Base-by-base conservation (phyloP, 2,113 vertebrate genomes). In the Chroicocephalus ridibundus region DNA sequence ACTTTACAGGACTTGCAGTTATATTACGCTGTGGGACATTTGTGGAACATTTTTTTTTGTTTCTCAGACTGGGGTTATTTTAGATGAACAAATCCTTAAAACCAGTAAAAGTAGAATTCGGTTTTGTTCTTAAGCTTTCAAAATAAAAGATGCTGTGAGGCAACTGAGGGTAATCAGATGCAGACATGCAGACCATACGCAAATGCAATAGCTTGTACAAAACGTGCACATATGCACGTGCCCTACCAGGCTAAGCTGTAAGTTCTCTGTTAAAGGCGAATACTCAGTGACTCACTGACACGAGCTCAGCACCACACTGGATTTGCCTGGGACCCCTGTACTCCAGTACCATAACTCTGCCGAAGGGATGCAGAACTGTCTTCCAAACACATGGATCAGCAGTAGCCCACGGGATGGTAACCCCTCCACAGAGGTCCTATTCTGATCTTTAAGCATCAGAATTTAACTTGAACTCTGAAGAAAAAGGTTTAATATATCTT, bases 101-200 rank as follows among this genome's bases (percentile, higher is more conserved):
- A 91, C 49, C 40, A 95, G 93, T 91, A 95, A 82, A 92, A 94
- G 93, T 49, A 93, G 47, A 95, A 85, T 85, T 89, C 89, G 79
- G 76, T 86, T 97, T 95, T 95, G 70, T 76, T 95, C 62, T 76
- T 62, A 54, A 91, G 81, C 62, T 89, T 95, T 94, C 89, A 82
- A 95, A 96, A 94, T 85, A 90, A 93, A 94, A 95, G 87, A 93
- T 70, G 81, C 24, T 94, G 86, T 91, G 84, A 93, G 60, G 94
- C 87, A 95, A 95, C 71, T 47, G 84, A 91, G 82, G 79, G 69
- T 96, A 96, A 97, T 96, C 87, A 95, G 96, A 96, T 80, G 58
- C 93, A 96, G 95, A 95, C 95, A 89, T 0, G 3, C 58, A 91
- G 82, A 85, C 75, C 89, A 71, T 85, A 79, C 70, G 82, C 62